Base-by-base conservation (phyloP, 2,888 invertebrate genomes). In the Drosophila mercatorum region DNA sequence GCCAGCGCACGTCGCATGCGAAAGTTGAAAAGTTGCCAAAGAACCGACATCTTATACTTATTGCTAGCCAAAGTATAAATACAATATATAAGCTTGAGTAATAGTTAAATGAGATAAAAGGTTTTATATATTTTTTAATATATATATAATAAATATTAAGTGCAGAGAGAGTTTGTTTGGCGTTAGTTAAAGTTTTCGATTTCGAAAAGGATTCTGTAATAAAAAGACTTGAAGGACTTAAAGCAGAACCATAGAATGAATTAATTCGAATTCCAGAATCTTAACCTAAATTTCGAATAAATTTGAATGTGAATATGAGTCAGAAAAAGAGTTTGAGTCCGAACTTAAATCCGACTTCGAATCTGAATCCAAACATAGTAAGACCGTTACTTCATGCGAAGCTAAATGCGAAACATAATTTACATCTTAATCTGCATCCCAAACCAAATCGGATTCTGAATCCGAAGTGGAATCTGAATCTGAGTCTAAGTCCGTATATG, bases 71-170 rank as follows among this genome's bases (percentile, higher is more conserved):
- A 34, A 34, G 34, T 17, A 34, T 34, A 34, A 51, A 34, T 34
- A 31, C 51, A 34, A 51, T 17, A 34, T 17, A 10, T n/a, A 31
- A n/a, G 31, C 49, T 49, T 17, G 10, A 11, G 34, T 17, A 51
- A 34, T 51, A 51, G 34, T 51, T 51, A 5, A 12, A 51, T 34
- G 34, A 34, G 51, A 34, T 51, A 34, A n/a, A n/a, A 47, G 47
- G 3, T n/a, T 47, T n/a, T n/a, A 28, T 8, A 14, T 47, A 14
- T 26, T 34, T 34, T 34, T 7, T 34, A 34, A 7, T 34, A 34
- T 28, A n/a, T 28, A 38, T 40, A 5, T 40, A 38, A 12, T 12
- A 46, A 14, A 7, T 14, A 6, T 14, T 46, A 14, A 26, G 46
- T 14, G 46, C 14, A 26, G 28, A 47, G 28, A 14, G 28, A 28